Conservation (phyloP, 2,888 invertebrate species). For the Conistra vaccinii region DNA sequence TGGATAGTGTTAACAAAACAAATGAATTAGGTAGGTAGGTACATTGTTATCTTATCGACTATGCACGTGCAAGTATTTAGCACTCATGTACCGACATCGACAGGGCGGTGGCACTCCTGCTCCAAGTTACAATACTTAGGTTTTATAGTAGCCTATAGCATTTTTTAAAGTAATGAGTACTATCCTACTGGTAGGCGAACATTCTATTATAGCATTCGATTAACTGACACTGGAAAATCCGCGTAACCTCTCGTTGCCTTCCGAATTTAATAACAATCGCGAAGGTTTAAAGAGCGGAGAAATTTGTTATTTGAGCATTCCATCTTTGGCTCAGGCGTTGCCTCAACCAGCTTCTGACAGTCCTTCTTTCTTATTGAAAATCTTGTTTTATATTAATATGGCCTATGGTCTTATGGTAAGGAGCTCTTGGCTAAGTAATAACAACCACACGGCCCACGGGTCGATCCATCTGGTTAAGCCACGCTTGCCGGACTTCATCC, state of each 20-base stretch:
- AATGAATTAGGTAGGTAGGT: slow-evolving; percentile 24
- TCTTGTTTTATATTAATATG: not conserved
- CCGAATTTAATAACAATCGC: not conserved
- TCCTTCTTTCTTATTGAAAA: not conserved
- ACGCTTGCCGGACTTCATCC: too few relatives aligned
- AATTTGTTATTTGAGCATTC: not conserved
- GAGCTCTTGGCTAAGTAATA: too few relatives aligned
- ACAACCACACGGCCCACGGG: too few relatives aligned
- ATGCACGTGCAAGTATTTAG: not conserved
- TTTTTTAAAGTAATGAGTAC: not conserved
- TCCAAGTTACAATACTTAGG: not conserved
- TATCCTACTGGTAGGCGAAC: not conserved
- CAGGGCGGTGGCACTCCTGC: not conserved
- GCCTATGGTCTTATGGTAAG: too few relatives aligned
- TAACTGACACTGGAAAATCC: not conserved
- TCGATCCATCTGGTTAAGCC: too few relatives aligned
- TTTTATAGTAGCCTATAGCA: not conserved
- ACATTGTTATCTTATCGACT: slow-evolving; percentile 36
- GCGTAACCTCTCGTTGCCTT: not conserved
- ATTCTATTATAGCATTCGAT: not conserved
- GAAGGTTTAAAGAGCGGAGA: too few relatives aligned
- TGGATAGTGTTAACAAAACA: slow-evolving; percentile 29
- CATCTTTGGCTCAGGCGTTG: not conserved
- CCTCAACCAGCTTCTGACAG: not conserved
- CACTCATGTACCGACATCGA: not conserved